Conservation (phyloP, 2,888 invertebrate genomes). For the Thymelicus sylvestris region DNA sequence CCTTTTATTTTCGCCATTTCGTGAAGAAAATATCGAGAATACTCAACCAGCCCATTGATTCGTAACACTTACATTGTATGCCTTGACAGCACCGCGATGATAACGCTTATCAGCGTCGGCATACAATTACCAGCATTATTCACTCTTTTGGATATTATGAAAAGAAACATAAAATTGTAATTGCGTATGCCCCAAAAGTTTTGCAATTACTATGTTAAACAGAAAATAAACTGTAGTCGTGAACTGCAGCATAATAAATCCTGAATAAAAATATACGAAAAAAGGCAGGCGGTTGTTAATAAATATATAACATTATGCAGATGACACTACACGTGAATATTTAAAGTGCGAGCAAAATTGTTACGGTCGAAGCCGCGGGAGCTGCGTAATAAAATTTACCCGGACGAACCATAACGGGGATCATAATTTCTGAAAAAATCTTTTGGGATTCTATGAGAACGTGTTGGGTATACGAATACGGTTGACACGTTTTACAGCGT, state of each 20-base stretch:
- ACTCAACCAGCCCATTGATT: too few species aligned
- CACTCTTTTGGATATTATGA: too few species aligned
- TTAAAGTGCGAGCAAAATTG: slow-evolving; percentile 28
- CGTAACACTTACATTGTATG: too few species aligned
- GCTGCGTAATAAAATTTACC: slow-evolving; percentile 27
- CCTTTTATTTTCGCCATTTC: too few species aligned
- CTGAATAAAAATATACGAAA: slow-evolving; percentile 10
- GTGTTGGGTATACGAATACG: slow-evolving; percentile 25
- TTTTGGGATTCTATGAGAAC: slow-evolving; percentile 3
- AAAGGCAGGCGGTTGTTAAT: slow-evolving; percentile 5
- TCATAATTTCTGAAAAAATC: slow-evolving; percentile 35
- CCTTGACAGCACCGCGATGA: too few species aligned
- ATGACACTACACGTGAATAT: slow-evolving; percentile 21
- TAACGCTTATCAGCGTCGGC: too few species aligned
- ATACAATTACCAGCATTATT: too few species aligned
- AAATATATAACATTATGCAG: slow-evolving; percentile 15
- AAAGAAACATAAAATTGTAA: background rate
- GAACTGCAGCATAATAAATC: background rate
- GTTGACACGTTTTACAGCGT: slow-evolving; percentile 2
- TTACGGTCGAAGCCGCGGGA: slow-evolving; percentile 26
- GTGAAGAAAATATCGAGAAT: too few species aligned
- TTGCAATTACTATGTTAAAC: background rate
- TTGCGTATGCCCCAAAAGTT: background rate
- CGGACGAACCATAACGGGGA: slow-evolving; percentile 30
- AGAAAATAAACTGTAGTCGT: slow-evolving; percentile 1